Percentiles rank a stretch among this genome's conserved stretches.
Conservation (phyloP, 30 jellyfish, hydroid and myxozoan species). For the Hydractinia symbiolongicarpus region DNA sequence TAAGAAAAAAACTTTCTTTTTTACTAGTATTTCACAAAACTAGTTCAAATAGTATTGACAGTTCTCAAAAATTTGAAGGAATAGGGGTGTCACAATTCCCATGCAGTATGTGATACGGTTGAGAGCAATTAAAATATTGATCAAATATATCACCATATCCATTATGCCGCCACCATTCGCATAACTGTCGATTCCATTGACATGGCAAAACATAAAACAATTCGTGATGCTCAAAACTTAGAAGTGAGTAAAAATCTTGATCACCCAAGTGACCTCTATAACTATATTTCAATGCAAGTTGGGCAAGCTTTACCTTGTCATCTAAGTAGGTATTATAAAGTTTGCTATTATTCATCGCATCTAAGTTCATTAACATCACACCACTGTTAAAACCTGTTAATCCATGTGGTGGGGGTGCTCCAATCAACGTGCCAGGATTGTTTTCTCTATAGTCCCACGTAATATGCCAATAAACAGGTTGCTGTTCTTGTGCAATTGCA, state of each 20-base stretch:
- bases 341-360: constrained; percentile 55
- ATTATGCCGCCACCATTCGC: constrained; percentile 86
- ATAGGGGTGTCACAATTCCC: constrained; percentile 88
- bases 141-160: constrained; percentile 69
- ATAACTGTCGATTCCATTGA: constrained; percentile 91
- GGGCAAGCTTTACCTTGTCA: constrained; percentile 19
- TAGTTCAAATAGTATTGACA: too few species aligned
- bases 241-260: constrained; percentile 69
- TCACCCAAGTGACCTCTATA: constrained; percentile 91
- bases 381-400: constrained; percentile 85
- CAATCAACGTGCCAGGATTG: constrained; percentile 59
- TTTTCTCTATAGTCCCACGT: constrained; percentile 47
- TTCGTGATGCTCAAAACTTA: constrained; percentile 58
- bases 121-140: constrained; percentile 47
- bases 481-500: constrained; percentile 93
- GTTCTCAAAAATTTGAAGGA: background rate
- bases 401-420: constrained; percentile 87
- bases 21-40: too few species aligned
- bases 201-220: constrained; percentile 80
- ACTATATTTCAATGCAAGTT: constrained; percentile 50
- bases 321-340: constrained; percentile 50
- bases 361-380: constrained; percentile 59
- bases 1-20: too few species aligned
- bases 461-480: constrained; percentile 76
- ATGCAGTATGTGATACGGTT: constrained; percentile 65